Percentiles rank a stretch among this genome's conserved stretches.
Evolutionary conservation across 1,140 invertebrate genomes (phyloP).

Genomic region (Acromyrmex heyeri): DNA sequence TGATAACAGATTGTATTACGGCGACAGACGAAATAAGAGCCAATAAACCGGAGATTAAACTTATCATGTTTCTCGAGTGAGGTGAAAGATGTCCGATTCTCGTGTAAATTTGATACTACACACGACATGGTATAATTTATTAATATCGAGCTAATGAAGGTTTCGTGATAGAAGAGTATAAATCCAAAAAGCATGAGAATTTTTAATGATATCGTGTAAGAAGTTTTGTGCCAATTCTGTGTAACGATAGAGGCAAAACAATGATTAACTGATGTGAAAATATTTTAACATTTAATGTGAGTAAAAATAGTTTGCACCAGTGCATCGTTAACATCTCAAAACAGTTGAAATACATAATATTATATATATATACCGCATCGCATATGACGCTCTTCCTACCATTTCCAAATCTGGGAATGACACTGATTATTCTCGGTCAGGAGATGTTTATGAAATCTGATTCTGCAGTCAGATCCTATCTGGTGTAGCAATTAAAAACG

Average conservation of each 20-base stretch:
- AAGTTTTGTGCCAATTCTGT: slow-evolving; percentile 9
- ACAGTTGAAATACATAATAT: not conserved
- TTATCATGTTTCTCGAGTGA: not conserved
- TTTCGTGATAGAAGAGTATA: slow-evolving; percentile 45
- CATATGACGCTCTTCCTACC: not conserved
- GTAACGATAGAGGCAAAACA: not conserved
- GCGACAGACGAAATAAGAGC: not conserved
- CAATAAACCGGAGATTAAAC: slow-evolving; percentile 2
- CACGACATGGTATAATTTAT: slow-evolving; percentile 33
- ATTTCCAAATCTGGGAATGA: not conserved
- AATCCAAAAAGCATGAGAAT: slow-evolving; percentile 18
- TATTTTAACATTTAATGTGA: slow-evolving; percentile 28
- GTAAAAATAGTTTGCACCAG: slow-evolving; percentile 6
- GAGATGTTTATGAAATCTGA: slow-evolving; percentile 15
- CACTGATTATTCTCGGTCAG: slow-evolving; percentile 1
- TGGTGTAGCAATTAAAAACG: not conserved
- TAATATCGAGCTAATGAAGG: slow-evolving; percentile 44
- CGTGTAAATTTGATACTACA: slow-evolving; percentile 17
- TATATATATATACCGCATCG: not conserved
- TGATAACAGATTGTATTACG: not conserved
- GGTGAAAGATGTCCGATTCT: slow-evolving; percentile 38
- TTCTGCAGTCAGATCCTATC: not conserved
- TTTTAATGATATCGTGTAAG: slow-evolving; percentile 27
- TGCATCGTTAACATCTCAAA: not conserved
- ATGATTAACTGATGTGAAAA: not conserved